Base-by-base conservation (phyloP, 2,797 vertebrate genomes). In the Cirrhinus molitorella region DNA sequence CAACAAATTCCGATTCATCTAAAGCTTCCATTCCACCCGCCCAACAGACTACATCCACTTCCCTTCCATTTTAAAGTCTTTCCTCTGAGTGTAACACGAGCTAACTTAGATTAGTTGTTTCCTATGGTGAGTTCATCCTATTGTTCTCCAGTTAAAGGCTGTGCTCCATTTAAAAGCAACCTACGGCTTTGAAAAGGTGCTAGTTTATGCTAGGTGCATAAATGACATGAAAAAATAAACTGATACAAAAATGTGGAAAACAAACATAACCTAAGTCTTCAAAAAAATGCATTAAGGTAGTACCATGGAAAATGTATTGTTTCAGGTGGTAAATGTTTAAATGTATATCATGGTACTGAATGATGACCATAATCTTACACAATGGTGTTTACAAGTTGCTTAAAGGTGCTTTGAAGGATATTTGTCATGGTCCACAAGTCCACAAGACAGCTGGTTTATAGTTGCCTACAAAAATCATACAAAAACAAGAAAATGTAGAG, bases 11-110 rank as follows among this genome's bases (percentile, higher is more conserved):
- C 14, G 63, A 40, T 28, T 17, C 16, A 53, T 55, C 9, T 40
- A 12, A 67, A 79, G 28, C 61, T 51, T 40, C 14, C 6, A 16
- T 31, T 61, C 57, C 40, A 25, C 10, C 80, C 70, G 21, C 31
- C 21, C n/a, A 73, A 65, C 31, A 49, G 45, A 74, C 61, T 81
- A 23, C 59, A 67, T 85, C 79, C 72, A 82, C 91, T 95, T 94
- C 92, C 81, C 91, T 91, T 91, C 91, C 91, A 92, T 94, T 94
- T 89, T 92, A 92, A 67, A 78, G 89, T 87, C 92, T 93, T 94
- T 94, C 95, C 95, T 95, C 88, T 93, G 88, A 81, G 90, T 91
- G 88, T 85, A 89, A 92, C 92, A 93, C 91, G 89, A 80, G 28
- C 53, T 11, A 4, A 57, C 43, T 73, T 49, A 75, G 81, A 87